Evolutionary conservation across 2,888 invertebrate genomes (phyloP), one percentile per base, ranked within the genome.

Genomic region (Venusia cambrica): DNA sequence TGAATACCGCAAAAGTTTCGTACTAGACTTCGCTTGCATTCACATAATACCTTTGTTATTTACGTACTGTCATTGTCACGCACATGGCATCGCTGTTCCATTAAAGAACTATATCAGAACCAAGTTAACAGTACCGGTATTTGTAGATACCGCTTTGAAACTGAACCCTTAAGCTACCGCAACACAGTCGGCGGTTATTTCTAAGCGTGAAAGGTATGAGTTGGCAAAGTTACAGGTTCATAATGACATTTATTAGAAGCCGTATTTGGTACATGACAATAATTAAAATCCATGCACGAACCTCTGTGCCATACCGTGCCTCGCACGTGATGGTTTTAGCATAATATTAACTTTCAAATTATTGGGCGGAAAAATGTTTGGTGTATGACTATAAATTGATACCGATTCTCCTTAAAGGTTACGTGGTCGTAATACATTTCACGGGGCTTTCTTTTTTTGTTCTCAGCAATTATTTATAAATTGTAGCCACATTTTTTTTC

Each of bases 281-380:
- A 85, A 85, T 85, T 85, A 85, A 85, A 85, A 85, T 72, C 76
- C 73, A 85, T 85, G 84, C 85, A 85, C 85, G 85, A 85, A 85
- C 58, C 54, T 45, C 57, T 59, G 85, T 85, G 74, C 85, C 85
- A 79, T 54, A 73, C 80, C 68, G 85, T 84, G 51, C 84, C 80
- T 44, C 61, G 79, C 64, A 78, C 78, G 76, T 75, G 69, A 51
- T 44, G 56, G 52, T 57, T 67, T 76, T 73, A 70, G 74, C 78
- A 77, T 80, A 78, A 74, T 77, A 77, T 80, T 77, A 75, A 61
- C 67, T 73, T 67, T 67, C 57, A 66, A 71, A 70, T 69, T 66
- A 68, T 69, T 66, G 65, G 65, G 47, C 56, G 48, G 66, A 68
- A 70, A 67, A 70, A 58, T 58, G 53, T 53, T 52, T 48, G 46